Base-by-base conservation (phyloP, 2,888 invertebrate species). In the Ecliptopera silaceata region DNA sequence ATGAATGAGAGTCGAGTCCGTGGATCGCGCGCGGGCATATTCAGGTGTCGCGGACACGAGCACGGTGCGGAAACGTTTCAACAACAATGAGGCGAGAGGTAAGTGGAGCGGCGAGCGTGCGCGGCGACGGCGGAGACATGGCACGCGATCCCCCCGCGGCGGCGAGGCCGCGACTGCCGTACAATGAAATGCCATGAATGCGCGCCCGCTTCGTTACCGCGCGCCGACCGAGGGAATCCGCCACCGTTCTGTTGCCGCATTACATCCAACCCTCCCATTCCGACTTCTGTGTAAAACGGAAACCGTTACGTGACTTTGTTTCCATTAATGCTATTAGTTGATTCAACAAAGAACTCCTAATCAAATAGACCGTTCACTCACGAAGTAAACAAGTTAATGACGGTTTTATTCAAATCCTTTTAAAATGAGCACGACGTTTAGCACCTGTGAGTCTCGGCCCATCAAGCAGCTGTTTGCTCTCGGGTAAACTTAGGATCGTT, bases 101-200 rank as follows among this genome's bases (percentile, higher is more conserved):
- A 80, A 82, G 83, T 79, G 83, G 76, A 77, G 74, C 75, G 72
- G 63, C 71, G 73, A 70, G 70, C 61, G 71, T 64, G 65, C 67
- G 68, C 71, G 69, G 57, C 72, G 65, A 71, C 71, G 69, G 57
- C 72, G 65, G 72, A 66, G 56, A 63, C 67, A 69, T 70, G 70
- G 73, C 81, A 75, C 87, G 79, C 77, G 78, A 69, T 86, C 82
- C 84, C 87, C 88, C 83, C 86, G 86, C 88, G 83, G 78, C 75
- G 80, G 84, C 84, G 75, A 76, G 82, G 72, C 84, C 81, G 82
- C 88, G 84, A 89, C 89, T 89, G 89, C 85, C 87, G 86, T 80
- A 79, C 84, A 77, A 82, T 83, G 80, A 83, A 81, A 86, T 80
- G 82, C 84, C 86, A 85, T 86, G 86, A 87, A 85, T 84, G 86